Conservation (phyloP, 1,140 invertebrate species). For the Temnothorax nylanderi region DNA sequence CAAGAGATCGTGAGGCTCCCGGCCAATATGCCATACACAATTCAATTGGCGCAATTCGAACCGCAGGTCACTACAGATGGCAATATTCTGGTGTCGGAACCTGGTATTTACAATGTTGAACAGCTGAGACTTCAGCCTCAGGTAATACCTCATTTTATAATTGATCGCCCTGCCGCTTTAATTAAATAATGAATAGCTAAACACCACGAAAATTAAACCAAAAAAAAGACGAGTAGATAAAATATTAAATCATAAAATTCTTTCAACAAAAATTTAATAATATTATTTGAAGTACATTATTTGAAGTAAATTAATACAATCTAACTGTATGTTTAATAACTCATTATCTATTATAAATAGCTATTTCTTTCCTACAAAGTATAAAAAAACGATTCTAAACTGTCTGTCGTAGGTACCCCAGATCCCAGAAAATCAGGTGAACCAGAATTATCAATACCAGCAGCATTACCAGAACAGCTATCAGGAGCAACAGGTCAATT, state of each 20-base stretch:
- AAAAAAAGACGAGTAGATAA: neutral
- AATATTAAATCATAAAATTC: constrained; percentile 16
- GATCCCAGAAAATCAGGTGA: constrained; percentile 17
- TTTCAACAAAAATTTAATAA: neutral
- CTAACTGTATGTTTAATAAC: neutral
- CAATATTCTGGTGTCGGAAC: constrained; percentile 29
- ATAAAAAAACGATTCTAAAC: neutral
- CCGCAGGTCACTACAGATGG: constrained; percentile 58
- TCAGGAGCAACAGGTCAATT: constrained; percentile 55
- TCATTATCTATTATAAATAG: no score
- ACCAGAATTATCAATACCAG: constrained; percentile 45
- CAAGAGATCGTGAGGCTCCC: constrained; percentile 44
- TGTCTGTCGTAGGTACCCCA: neutral
- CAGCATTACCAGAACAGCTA: constrained; percentile 50
- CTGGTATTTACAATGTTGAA: constrained; percentile 24
- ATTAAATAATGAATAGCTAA: neutral
- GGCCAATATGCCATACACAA: constrained; percentile 29
- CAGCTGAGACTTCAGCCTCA: constrained; percentile 59
- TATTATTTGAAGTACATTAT: no score
- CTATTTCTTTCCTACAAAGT: neutral
- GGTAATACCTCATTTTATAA: constrained; percentile 40
- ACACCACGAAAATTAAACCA: neutral
- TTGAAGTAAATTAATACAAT: neutral
- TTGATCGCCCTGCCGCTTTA: neutral
- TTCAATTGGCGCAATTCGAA: constrained; percentile 66